A percentile compares a stretch with the other conserved stretches of the same genome.
Evolutionary conservation across 1,140 invertebrate genomes (phyloP).

Genomic region (Heliconius congener): DNA sequence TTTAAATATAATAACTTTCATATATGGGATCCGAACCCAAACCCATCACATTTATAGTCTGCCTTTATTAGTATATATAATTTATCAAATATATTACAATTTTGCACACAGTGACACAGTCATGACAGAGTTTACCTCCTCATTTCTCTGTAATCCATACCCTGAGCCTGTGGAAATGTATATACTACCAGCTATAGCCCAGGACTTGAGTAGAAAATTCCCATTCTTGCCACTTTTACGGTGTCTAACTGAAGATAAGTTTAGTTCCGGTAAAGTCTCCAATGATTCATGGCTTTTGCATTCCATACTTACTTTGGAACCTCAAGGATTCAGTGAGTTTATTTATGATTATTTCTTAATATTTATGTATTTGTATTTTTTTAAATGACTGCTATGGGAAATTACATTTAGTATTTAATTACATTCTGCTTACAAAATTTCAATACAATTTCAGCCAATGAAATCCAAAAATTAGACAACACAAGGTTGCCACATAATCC

Average conservation of each 20-base stretch:
- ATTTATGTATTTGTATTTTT: neutral
- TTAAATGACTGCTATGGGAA: too few relatives aligned
- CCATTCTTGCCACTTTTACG: constrained; percentile 79
- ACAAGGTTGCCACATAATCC: constrained; percentile 66
- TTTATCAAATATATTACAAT: constrained; percentile 4
- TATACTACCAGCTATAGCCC: constrained; percentile 81
- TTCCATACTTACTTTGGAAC: constrained; percentile 86
- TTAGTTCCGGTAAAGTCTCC: constrained; percentile 49
- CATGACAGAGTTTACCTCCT: constrained; percentile 76
- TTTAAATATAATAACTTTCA: too few relatives aligned
- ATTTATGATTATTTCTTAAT: constrained; percentile 21
- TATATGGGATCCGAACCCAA: neutral
- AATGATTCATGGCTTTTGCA: constrained; percentile 78
- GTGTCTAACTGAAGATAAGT: constrained; percentile 57
- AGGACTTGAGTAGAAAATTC: constrained; percentile 69
- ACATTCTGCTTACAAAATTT: too few relatives aligned
- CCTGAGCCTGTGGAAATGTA: constrained; percentile 82
- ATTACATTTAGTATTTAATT: too few relatives aligned
- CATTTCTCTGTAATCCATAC: constrained; percentile 81
- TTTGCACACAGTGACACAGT: constrained; percentile 63
- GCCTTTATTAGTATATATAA: neutral
- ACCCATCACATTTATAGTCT: neutral
- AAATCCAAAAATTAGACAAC: constrained; percentile 58
- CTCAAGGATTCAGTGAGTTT: constrained; percentile 83
- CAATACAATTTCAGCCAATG: constrained; percentile 56